A percentile compares a stretch with the other conserved stretches of the same genome.
Conservation (phyloP, 2,888 invertebrate species). For the Neoascia interrupta region DNA sequence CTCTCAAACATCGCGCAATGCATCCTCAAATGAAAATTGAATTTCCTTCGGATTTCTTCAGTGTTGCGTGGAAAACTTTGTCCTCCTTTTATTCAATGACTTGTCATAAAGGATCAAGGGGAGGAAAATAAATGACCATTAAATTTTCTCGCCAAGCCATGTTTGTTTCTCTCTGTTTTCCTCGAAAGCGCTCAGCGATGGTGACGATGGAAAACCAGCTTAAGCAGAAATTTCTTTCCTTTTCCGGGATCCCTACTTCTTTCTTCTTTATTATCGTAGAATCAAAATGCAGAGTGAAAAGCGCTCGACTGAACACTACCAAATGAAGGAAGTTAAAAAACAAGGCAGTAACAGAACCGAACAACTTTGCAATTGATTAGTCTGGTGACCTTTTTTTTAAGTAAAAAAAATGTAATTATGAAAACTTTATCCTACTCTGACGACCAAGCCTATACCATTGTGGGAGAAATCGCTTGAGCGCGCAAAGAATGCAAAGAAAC, state of each 20-base stretch:
- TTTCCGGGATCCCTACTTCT: conserved; percentile 3
- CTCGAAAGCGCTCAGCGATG: not conserved
- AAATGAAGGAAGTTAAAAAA: conserved; percentile 15
- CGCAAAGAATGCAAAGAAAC: conserved; percentile 9
- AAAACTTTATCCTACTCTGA: conserved; percentile 58
- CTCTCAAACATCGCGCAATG: too few relatives aligned
- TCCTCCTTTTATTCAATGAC: conserved; percentile 35
- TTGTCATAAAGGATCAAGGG: conserved; percentile 46
- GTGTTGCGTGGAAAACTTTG: not conserved
- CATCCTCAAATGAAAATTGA: too few relatives aligned
- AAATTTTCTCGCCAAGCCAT: not conserved
- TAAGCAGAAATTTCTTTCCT: conserved; percentile 14
- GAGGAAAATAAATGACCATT: conserved; percentile 43
- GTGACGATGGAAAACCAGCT: not conserved
- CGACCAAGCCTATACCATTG: conserved; percentile 19
- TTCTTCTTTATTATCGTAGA: conserved; percentile 14
- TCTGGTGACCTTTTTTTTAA: conserved; percentile 62
- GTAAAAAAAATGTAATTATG: conserved; percentile 45
- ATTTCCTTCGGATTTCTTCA: not conserved
- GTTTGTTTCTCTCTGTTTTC: not conserved
- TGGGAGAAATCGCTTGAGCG: conserved; percentile 23
- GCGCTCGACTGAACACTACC: not conserved
- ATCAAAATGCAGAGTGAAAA: conserved; percentile 31
- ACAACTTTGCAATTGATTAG: conserved; percentile 66
- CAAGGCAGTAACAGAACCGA: not conserved